Evolutionary conservation across 2,797 vertebrate species (phyloP), one percentile per base, ranked within the genome.

Genomic region (Trematomus bernacchii): DNA sequence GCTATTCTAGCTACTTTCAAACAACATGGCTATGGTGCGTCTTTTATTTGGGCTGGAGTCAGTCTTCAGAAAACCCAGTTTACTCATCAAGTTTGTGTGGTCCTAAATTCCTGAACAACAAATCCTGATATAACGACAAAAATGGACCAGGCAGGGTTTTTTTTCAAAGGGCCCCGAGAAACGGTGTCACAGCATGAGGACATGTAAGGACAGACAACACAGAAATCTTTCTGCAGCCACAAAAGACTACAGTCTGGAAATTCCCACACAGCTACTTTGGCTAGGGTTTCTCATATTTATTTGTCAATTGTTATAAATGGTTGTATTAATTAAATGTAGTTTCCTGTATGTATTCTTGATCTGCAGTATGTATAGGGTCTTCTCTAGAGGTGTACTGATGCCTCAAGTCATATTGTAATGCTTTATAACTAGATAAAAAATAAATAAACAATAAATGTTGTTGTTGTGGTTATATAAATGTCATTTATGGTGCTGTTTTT

Each of bases 181-280:
- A 62, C 14, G 2, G 10, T 19, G 21, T 72, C 23, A 55, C 54
- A 71, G 58, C 54, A n/a, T 23, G 48, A 58, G 55, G 37, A 58
- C 37, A 40, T 16, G 40, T 13, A 40, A 27, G 44, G 15, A 12
- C 27, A 47, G 13, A 16, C 13, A 37, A 37, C 6, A 37, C 33
- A 9, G 9, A 9, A 1, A 37, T 37, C 1, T 37, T 37, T 37
- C 33, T 37, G 33, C 33, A 37, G 33, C 0, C 33, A 7, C 33
- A 37, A n/a, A 40, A 57, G 27, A 27, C 27, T 27, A 67, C 13
- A n/a, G 11, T 14, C 2, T n/a, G n/a, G 12, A 60, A 23, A 52
- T 60, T 10, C 8, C 11, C 62, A 47, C 54, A 61, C 13, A 66
- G 0, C 15, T 37, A 23, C 33, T 40, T 63, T 14, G 21, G 12